Evolutionary conservation across 2,113 vertebrate genomes (phyloP), one percentile per base, ranked within the genome.

Genomic region (Xiphias gladius): DNA sequence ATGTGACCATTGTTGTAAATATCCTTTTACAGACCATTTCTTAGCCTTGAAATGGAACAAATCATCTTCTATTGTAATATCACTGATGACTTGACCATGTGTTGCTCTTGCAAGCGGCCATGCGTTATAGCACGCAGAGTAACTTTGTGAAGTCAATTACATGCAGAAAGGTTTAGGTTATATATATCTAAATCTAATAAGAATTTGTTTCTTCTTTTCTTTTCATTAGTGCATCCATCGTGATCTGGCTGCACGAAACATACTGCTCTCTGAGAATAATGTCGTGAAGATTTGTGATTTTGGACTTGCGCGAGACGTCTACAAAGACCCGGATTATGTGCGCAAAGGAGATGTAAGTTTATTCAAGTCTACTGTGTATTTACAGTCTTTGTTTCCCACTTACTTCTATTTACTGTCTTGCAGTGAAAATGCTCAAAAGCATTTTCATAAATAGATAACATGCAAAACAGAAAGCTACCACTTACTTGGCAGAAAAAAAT

Each of bases 251-350:
- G 97, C 97, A 12, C 94, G 97, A 68, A 99, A 99, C 92, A 99
- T 99, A 88, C 95, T 99, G 46, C 94, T 98, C 30, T 97, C 96
- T 7, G 97, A 98, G 94, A 98, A 97, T 92, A 99, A 99, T 0
- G 97, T 99, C 48, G 97, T 98, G 39, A 98, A 99, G 95, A 98
- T 98, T 90, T 99, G 97, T 76, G 97, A 99, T 90, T 99, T 99
- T 19, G 97, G 97, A 74, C 96, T 98, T 0, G 97, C 97, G 72
- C 96, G 97, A 83, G 97, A 99, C 30, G 95, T 99, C 74, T 98
- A 99, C 69, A 99, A 99, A 94, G 97, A 98, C 86, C 97, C 97
- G 0, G 97, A 98, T 90, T 98, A 99, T 1, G 96, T 98, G 7
- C 96, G 97, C 83, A 98, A 99, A 94, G 97, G 97, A 95, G 97